Base-by-base conservation (phyloP, 2,888 invertebrate genomes). In the Dryocosmus kuriphilus region DNA sequence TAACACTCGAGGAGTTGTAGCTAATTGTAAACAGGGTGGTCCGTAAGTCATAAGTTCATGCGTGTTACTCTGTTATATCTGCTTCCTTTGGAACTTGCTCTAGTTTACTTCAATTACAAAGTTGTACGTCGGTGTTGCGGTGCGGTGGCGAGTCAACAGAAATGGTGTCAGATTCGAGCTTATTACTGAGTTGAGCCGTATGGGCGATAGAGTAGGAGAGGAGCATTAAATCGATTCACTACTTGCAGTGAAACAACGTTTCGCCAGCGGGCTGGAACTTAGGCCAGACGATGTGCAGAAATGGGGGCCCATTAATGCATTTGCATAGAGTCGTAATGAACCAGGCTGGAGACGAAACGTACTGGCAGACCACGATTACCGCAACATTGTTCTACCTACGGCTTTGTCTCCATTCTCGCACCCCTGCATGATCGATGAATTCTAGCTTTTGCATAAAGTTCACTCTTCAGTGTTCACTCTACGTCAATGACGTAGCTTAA, bases 81-180 rank as follows among this genome's bases (percentile, higher is more conserved):
- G 30, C 41, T 80, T 78, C 76, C 76, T 78, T 80, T 78, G 77
- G 41, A 74, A 75, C 71, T 77, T 41, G 61, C 38, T n/a, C 27
- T 19, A 79, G 79, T 82, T 82, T 78, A 77, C 80, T 82, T 79
- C 80, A 82, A 80, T 82, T 80, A 82, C 77, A 77, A 82, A 80
- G 82, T 82, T 82, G 73, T 77, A 76, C 60, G 8, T 22, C 8
- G 55, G 77, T n/a, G n/a, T n/a, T n/a, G n/a, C n/a, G n/a, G n/a
- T n/a, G n/a, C 55, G 51, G 75, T 61, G 41, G 78, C 63, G 76
- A 79, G 79, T 78, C 77, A 75, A 77, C 79, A 75, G 67, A 32
- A 78, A 80, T 60, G 6, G 81, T 80, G 80, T 80, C 77, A 81
- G 78, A 80, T 80, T 81, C 77, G 78, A 79, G 78, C 76, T 81